These are phyloP conservation scores for Esox niger DNA, from an alignment of 2,113 vertebrate genomes.

Conservation along the genomic window DNA sequence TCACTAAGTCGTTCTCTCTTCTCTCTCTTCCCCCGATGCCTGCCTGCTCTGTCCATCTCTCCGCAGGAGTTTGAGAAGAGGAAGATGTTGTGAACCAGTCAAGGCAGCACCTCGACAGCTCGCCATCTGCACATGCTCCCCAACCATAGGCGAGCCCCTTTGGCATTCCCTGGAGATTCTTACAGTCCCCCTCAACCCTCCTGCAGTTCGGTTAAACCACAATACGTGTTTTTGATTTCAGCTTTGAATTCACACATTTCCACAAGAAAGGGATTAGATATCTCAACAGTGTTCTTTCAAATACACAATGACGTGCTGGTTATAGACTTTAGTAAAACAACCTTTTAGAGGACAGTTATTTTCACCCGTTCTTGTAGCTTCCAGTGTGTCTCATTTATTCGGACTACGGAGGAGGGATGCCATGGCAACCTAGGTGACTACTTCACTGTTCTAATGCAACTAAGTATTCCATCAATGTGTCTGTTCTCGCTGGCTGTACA, in stretches of 20 bases:
- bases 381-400: not conserved
- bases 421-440: constrained; percentile 41
- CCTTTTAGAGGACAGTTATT: not conserved
- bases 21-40: not conserved
- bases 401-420: constrained; percentile 15
- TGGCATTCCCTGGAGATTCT: constrained; percentile 41
- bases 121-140: constrained; percentile 33
- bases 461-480: constrained; percentile 34
- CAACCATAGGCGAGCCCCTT: constrained; percentile 40
- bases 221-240: constrained; percentile 39
- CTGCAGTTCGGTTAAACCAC: constrained; percentile 28
- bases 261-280: constrained; percentile 50
- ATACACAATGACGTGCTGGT: constrained; percentile 13
- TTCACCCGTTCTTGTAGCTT: not conserved
- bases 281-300: constrained; percentile 37
- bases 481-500: constrained; percentile 49
- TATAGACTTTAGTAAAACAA: not conserved
- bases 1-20: constrained; percentile 56
- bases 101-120: constrained; percentile 7
- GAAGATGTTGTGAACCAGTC: constrained; percentile 72
- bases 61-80: constrained; percentile 79
- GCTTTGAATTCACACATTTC: constrained; percentile 58
- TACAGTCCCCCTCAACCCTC: not conserved
- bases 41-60: constrained; percentile 34
- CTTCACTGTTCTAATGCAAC: constrained; percentile 42